Base-by-base conservation (phyloP, 1,140 invertebrate genomes). In the Acromyrmex heyeri region DNA sequence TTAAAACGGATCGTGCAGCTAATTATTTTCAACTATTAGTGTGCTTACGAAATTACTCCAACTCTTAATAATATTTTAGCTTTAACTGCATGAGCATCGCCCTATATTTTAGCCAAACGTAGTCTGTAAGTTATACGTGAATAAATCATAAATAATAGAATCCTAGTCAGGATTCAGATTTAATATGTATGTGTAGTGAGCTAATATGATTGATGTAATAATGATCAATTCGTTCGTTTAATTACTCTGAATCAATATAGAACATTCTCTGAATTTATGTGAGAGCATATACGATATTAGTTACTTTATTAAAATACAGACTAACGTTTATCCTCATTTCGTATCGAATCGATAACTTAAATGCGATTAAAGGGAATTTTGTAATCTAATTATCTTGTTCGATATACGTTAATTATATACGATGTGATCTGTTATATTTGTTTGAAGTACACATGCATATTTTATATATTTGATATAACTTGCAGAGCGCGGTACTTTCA, bases 1-100 rank as follows among this genome's bases (percentile, higher is more conserved):
- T 79, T 79, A 69, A 67, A 79, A 34, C 21, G 24, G 38, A 64
- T 78, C 24, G 7, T 16, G n/a, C 34, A 62, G 24, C 24, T 78
- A 64, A 64, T 78, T 64, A 24, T 44, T 44, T 64, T 2, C 38
- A 44, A 62, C 16, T 48, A 48, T 77, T 77, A 69, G n/a, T 27
- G 3, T 44, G 14, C 21, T 34, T 30, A 21, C 16, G n/a, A 64
- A 64, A 77, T 77, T 48, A 64, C 10, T 64, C 2, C 24, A n/a
- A 30, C 24, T 77, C 10, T 57, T 57, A 57, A 57, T 3, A 57
- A 75, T 34, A 21, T 21, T 48, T 50, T 30, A 6, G 3, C 6
- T 14, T n/a, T 78, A 64, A 48, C 27, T 53, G 16, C 21, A 34
- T 34, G 30, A 16, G 0, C 30, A 21, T 76, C 24, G 6, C 7